A percentile compares a stretch with the other conserved stretches of the same genome.
Conservation (phyloP, 2,888 invertebrate genomes). For the Eupithecia tripunctaria region DNA sequence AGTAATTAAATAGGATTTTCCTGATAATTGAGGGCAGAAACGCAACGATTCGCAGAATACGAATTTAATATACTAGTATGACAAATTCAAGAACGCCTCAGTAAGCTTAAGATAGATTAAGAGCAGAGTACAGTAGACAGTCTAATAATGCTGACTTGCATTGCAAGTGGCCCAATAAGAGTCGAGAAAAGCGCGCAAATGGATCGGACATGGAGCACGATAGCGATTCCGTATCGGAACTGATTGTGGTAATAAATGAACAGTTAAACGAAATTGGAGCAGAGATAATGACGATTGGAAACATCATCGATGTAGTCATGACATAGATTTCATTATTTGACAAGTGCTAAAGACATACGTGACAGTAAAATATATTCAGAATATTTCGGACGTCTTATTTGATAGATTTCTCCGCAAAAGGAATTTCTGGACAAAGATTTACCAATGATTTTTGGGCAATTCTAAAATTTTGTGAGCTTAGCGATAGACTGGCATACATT, state of each 20-base stretch:
- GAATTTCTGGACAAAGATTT: not conserved
- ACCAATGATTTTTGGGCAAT: not conserved
- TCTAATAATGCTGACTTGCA: constrained; percentile 15
- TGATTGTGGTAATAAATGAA: constrained; percentile 30
- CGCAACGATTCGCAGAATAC: not conserved
- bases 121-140: not conserved
- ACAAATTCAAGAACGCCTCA: not conserved
- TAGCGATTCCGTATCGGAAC: constrained; percentile 34
- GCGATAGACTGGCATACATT: not conserved
- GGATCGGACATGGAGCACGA: constrained; percentile 33
- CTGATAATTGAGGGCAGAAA: not conserved
- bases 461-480: not conserved
- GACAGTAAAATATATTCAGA: not conserved
- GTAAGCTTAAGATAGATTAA: not conserved
- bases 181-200: constrained; percentile 32
- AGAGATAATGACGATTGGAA: constrained; percentile 28
- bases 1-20: not conserved
- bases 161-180: constrained; percentile 15
- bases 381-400: not conserved
- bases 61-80: not conserved
- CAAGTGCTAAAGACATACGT: not conserved
- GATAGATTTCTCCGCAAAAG: not conserved
- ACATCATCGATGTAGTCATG: not conserved
- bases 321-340: not conserved
- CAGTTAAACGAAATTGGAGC: constrained; percentile 38